phyloP scores from a whole-genome alignment of 1,140 invertebrate genomes.

The Mylabris phalerata region DNA sequence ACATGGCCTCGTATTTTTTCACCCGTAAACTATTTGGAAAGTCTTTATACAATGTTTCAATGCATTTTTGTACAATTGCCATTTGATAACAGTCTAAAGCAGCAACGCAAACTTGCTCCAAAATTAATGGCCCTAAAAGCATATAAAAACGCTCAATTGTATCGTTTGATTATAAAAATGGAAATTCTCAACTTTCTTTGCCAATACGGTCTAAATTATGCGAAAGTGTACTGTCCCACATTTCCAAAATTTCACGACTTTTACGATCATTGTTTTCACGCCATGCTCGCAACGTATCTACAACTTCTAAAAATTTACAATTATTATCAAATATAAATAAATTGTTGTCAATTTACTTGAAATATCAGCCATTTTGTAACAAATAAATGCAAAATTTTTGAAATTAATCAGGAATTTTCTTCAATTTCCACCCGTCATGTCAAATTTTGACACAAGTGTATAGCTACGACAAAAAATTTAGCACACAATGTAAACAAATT shows the following conservation, averaged over 20 bases:
- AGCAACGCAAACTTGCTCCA: slow-evolving; percentile 91
- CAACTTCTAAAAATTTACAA: slow-evolving; percentile 56
- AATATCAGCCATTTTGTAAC: not conserved
- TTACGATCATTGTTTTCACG: slow-evolving; percentile 86
- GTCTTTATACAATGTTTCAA: slow-evolving; percentile 67
- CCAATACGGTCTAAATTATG: slow-evolving; percentile 72
- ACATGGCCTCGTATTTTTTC: slow-evolving; percentile 77
- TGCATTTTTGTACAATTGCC: slow-evolving; percentile 72
- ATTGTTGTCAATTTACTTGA: not conserved
- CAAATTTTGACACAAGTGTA: no score
- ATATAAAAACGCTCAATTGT: not conserved
- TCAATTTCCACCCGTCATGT: not conserved
- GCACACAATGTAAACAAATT: no score
- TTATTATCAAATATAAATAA: not conserved
- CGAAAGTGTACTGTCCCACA: slow-evolving; percentile 77
- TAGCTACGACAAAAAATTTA: no score
- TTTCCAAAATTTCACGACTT: slow-evolving; percentile 78
- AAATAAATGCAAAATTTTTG: no score
- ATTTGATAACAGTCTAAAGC: slow-evolving; percentile 80
- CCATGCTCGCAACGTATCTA: slow-evolving; percentile 78
- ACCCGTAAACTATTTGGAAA: slow-evolving; percentile 90
- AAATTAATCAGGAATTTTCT: not conserved
- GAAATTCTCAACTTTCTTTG: slow-evolving; percentile 71
- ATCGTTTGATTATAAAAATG: not conserved
- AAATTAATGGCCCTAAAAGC: slow-evolving; percentile 71